These are phyloP conservation scores for Callaeas wilsoni DNA, from an alignment of 2,113 vertebrate genomes.

Conservation along the genomic window DNA sequence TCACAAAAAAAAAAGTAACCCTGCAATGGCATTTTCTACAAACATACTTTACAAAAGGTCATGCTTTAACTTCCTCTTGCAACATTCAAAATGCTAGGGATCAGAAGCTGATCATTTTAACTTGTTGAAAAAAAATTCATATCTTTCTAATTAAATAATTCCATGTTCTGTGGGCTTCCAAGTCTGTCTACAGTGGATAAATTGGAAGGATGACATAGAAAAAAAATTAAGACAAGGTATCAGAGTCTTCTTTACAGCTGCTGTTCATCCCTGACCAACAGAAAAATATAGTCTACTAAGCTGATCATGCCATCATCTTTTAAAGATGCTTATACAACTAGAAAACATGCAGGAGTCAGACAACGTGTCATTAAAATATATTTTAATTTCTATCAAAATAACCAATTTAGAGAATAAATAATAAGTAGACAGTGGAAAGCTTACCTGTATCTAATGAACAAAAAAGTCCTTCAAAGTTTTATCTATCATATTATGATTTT, in stretches of 20 bases:
- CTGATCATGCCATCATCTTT: neutral
- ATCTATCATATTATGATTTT: neutral
- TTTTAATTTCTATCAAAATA: neutral
- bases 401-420: neutral
- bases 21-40: neutral
- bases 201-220: neutral
- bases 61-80: constrained; percentile 15
- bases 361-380: neutral
- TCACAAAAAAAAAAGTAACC: neutral
- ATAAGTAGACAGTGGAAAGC: neutral
- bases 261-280: neutral
- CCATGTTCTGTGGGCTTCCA: neutral
- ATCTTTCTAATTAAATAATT: neutral
- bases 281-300: neutral
- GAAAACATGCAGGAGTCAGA: neutral
- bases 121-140: neutral
- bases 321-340: neutral
- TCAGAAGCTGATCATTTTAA: neutral
- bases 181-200: neutral
- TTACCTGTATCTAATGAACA: neutral
- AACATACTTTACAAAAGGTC: neutral
- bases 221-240: neutral
- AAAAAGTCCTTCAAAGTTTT: neutral
- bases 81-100: neutral
- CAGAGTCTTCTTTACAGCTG: neutral